These are phyloP conservation scores for Dichetophora obliterata DNA, from an alignment of 2,888 invertebrate genomes.

Conservation along the genomic window DNA sequence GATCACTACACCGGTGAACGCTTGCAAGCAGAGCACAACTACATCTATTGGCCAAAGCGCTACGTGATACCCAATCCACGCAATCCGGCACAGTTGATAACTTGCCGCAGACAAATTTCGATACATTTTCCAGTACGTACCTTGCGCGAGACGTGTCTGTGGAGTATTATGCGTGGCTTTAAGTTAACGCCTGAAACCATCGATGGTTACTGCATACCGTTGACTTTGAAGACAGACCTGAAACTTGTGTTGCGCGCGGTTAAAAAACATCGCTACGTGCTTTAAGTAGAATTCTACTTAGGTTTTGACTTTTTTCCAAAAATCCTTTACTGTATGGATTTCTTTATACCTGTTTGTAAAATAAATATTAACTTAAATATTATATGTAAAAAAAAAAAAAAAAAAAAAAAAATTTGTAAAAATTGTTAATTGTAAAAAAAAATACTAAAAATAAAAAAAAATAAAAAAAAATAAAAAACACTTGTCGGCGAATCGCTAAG, in stretches of 20 bases:
- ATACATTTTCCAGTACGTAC: conserved; percentile 65
- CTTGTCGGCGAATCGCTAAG: too few species aligned
- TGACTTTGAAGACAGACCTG: conserved; percentile 57
- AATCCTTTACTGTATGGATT: too few species aligned
- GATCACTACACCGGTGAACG: conserved; percentile 79
- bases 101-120: conserved; percentile 54
- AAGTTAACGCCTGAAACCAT: conserved; percentile 37
- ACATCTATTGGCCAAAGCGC: conserved; percentile 70
- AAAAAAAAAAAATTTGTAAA: too few species aligned
- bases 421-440: too few species aligned
- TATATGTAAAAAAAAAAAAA: too few species aligned
- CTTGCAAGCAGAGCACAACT: conserved; percentile 72
- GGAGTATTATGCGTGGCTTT: conserved; percentile 52
- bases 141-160: conserved; percentile 60
- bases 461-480: too few species aligned
- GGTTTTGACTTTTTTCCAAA: too few species aligned
- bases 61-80: conserved; percentile 57
- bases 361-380: too few species aligned
- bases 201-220: conserved; percentile 52
- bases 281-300: too few species aligned
- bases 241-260: conserved; percentile 50
- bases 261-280: conserved; percentile 47
- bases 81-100: conserved; percentile 52
- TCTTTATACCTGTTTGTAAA: too few species aligned
- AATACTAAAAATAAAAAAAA: too few species aligned